These are phyloP conservation scores for Plectropomus leopardus DNA, from an alignment of 2,113 vertebrate species.

Conservation along the genomic window DNA sequence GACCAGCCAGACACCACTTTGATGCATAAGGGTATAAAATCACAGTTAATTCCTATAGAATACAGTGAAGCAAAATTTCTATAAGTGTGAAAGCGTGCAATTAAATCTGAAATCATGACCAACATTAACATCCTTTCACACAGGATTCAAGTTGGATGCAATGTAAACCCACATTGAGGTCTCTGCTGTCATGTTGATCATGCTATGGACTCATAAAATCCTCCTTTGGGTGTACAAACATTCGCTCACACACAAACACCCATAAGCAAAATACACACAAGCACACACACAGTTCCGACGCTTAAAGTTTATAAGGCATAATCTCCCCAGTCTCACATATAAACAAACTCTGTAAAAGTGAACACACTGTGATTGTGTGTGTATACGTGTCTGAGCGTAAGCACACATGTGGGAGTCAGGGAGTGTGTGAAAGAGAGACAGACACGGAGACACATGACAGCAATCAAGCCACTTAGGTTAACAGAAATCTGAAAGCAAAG, in stretches of 20 bases:
- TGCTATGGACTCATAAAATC: constrained; percentile 27
- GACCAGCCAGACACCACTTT: constrained; percentile 29
- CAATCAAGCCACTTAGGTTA: constrained; percentile 55
- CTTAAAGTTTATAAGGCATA: constrained; percentile 49
- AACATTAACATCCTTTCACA: constrained; percentile 31
- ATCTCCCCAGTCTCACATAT: constrained; percentile 41
- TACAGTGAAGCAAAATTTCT: not conserved
- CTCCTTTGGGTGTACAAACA: constrained; percentile 36
- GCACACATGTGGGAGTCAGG: not conserved
- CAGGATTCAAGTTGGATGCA: not conserved
- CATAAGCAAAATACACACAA: constrained; percentile 38
- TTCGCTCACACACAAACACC: constrained; percentile 7
- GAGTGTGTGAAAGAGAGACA: constrained; percentile 25
- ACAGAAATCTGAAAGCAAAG: constrained; percentile 38
- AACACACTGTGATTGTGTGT: constrained; percentile 32
- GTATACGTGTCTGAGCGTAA: not conserved
- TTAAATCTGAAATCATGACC: constrained; percentile 20
- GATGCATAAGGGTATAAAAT: constrained; percentile 12
- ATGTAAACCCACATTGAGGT: constrained; percentile 3
- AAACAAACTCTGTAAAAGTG: constrained; percentile 57
- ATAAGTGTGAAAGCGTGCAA: constrained; percentile 27
- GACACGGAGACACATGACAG: constrained; percentile 62
- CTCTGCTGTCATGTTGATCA: constrained; percentile 2
- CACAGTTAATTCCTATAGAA: constrained; percentile 8
- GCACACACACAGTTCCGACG: constrained; percentile 1